Evolutionary conservation across 2,113 vertebrate species (phyloP).

Genomic region (Illadopsis cleaveri): DNA sequence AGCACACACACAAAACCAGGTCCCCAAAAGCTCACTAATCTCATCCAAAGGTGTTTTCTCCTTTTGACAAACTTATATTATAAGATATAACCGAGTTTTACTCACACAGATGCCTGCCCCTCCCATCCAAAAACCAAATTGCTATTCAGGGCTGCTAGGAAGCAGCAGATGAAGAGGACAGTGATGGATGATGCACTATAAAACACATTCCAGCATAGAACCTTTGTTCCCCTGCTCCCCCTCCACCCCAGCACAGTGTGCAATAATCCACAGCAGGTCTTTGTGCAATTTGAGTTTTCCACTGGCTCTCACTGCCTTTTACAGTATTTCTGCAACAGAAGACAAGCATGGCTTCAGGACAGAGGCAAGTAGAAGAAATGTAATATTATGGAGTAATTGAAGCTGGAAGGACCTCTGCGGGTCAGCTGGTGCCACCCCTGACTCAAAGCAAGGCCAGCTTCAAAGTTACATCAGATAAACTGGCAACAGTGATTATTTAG

Average conservation of each 20-base stretch:
- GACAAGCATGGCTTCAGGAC: not conserved
- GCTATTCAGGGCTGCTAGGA: not conserved
- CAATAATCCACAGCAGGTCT: not conserved
- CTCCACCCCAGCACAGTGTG: not conserved
- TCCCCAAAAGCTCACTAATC: not conserved
- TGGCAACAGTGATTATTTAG: not conserved
- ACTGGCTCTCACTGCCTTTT: not conserved
- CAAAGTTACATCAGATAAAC: not conserved
- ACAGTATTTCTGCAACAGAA: not conserved
- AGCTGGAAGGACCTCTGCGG: not conserved
- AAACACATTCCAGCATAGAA: not conserved
- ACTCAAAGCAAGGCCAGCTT: constrained; percentile 13
- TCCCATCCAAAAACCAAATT: not conserved
- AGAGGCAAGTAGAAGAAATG: not conserved
- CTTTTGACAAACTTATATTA: not conserved
- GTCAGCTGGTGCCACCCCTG: not conserved
- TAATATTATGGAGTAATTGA: not conserved
- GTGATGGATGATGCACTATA: not conserved
- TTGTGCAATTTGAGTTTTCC: not conserved
- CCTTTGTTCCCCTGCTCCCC: not conserved
- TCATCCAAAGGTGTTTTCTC: not conserved
- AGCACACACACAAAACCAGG: not conserved
- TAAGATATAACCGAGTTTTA: not conserved
- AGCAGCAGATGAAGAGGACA: not conserved
- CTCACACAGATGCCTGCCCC: not conserved